A percentile compares a stretch with the other conserved stretches of the same genome.
Conservation (phyloP, 2,888 invertebrate genomes). For the Ormyrus labotus region DNA sequence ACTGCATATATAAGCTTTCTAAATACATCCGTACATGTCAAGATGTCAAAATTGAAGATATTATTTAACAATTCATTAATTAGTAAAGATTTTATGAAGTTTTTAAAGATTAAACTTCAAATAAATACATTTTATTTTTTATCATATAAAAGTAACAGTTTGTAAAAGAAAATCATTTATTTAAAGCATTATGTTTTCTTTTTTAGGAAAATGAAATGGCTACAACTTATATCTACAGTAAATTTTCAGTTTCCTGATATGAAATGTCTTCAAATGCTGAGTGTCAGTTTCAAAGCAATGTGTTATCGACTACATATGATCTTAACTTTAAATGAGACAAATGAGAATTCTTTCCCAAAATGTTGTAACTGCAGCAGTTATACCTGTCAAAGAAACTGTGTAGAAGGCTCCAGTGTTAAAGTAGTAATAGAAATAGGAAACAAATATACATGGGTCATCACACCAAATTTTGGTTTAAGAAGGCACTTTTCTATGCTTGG, state of each 20-base stretch:
- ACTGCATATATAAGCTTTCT: too few species aligned
- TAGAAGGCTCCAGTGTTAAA: conserved; percentile 72
- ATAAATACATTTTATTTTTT: too few species aligned
- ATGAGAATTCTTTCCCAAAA: conserved; percentile 68
- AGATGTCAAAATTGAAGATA: too few species aligned
- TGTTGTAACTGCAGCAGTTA: conserved; percentile 73
- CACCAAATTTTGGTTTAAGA: conserved; percentile 70
- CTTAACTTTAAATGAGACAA: conserved; percentile 69
- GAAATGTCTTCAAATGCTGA: conserved; percentile 70
- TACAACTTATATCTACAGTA: conserved; percentile 71
- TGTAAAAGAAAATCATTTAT: background rate
- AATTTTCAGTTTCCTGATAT: conserved; percentile 73
- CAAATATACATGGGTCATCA: conserved; percentile 75
- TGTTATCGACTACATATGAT: conserved; percentile 73
- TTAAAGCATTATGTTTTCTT: conserved; percentile 7
- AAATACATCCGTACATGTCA: too few species aligned
- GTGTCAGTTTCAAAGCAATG: conserved; percentile 74
- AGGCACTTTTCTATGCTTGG: conserved; percentile 74
- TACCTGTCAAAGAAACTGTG: conserved; percentile 73
- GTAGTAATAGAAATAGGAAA: conserved; percentile 75
- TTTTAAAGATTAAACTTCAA: too few species aligned
- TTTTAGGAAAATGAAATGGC: conserved; percentile 75
- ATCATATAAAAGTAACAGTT: too few species aligned
- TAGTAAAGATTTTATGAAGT: too few species aligned
- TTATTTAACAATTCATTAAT: too few species aligned